These are phyloP conservation scores for Netelia virgata DNA, from an alignment of 2,888 invertebrate species.

Conservation along the genomic window DNA sequence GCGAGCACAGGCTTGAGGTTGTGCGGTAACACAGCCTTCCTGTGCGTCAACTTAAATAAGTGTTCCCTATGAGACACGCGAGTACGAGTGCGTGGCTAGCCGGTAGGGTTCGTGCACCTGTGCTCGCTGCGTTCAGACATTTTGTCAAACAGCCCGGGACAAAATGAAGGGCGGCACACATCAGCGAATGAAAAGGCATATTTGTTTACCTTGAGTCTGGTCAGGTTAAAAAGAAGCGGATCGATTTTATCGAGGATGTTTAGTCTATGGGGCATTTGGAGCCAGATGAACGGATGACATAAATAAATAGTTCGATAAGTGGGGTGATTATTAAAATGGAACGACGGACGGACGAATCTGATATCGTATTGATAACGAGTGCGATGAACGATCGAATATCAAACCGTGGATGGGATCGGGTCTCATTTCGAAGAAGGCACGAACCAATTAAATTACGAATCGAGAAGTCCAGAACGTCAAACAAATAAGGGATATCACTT, in stretches of 20 bases:
- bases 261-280: no score
- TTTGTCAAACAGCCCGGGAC: neutral
- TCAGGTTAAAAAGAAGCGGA: no score
- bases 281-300: no score
- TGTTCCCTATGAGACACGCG: neutral
- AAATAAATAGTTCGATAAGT: no score
- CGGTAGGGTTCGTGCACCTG: constrained; percentile 50
- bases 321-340: no score
- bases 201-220: neutral
- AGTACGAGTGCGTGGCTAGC: constrained; percentile 46
- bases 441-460: constrained; percentile 41
- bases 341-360: no score
- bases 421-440: constrained; percentile 4
- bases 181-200: constrained; percentile 7
- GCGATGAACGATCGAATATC: constrained; percentile 16
- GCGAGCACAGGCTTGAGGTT: constrained; percentile 6
- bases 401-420: constrained; percentile 21
- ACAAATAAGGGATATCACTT: constrained; percentile 16
- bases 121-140: constrained; percentile 22
- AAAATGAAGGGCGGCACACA: neutral
- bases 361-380: no score
- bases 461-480: constrained; percentile 2
- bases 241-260: no score
- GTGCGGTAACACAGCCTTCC: neutral
- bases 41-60: constrained; percentile 12